These are phyloP conservation scores for Euzophera pinguis DNA, from an alignment of 2,888 invertebrate genomes.

Conservation along the genomic window DNA sequence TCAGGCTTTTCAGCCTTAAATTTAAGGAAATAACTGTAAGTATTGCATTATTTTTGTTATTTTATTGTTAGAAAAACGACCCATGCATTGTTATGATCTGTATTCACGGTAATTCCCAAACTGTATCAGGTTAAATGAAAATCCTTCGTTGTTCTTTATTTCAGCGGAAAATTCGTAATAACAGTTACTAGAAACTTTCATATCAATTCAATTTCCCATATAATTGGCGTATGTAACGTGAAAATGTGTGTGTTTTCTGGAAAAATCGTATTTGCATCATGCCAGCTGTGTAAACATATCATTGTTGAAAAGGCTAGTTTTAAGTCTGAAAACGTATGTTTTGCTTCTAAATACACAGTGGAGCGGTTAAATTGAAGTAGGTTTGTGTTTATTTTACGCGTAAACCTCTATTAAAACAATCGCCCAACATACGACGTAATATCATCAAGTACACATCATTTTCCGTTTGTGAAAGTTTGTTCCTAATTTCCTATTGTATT, in stretches of 20 bases:
- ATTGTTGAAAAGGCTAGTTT: slow-evolving; percentile 10
- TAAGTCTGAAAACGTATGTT: neutral
- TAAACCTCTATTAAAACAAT: neutral
- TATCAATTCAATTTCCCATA: neutral
- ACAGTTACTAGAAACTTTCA: neutral
- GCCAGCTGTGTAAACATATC: slow-evolving; percentile 21
- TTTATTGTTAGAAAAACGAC: neutral
- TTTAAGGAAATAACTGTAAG: slow-evolving; percentile 72
- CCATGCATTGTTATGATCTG: neutral
- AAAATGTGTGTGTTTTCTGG: neutral
- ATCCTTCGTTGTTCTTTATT: neutral
- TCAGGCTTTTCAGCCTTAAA: slow-evolving; percentile 66
- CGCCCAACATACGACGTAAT: neutral
- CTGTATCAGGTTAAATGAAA: neutral
- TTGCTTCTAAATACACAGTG: neutral
- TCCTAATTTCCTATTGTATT: neutral
- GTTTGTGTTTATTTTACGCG: neutral
- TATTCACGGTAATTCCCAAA: neutral
- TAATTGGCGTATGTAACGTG: neutral
- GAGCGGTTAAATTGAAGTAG: neutral
- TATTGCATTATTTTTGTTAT: slow-evolving; percentile 36
- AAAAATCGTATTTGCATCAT: slow-evolving; percentile 12
- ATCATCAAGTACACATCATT: neutral
- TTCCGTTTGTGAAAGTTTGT: neutral
- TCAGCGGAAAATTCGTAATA: slow-evolving; percentile 12